Conservation (phyloP, 1,140 invertebrate genomes). For the Drosophila tropicalis region DNA sequence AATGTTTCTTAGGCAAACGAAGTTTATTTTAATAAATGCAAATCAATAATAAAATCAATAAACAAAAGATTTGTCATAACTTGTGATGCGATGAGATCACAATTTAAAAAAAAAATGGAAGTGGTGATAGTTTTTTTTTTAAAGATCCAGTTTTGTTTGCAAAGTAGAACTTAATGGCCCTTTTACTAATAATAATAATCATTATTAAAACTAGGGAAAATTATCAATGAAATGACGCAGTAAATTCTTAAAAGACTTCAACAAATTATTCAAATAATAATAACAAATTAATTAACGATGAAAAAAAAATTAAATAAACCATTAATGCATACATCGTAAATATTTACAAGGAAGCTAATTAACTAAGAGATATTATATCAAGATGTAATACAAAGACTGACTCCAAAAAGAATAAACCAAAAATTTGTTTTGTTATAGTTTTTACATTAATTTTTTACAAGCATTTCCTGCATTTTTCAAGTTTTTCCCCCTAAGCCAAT, state of each 20-base stretch:
- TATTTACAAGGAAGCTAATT: not conserved
- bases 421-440: not conserved
- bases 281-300: not conserved
- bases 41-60: too few species aligned
- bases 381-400: not conserved
- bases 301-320: not conserved
- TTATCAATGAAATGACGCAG: not conserved
- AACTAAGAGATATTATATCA: not conserved
- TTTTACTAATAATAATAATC: too few species aligned
- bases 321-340: not conserved
- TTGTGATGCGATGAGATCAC: too few species aligned
- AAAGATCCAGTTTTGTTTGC: too few species aligned
- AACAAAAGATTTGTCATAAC: too few species aligned
- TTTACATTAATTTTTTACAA: not conserved
- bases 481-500: constrained; percentile 43
- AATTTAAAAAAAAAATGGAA: too few species aligned
- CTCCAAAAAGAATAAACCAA: not conserved
- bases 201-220: not conserved
- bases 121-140: too few species aligned
- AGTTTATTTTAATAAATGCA: too few species aligned
- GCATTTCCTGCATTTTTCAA: constrained; percentile 51
- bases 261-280: not conserved
- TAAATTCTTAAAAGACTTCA: not conserved
- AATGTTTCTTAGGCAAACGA: not conserved
- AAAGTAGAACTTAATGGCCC: too few species aligned